Evolutionary conservation across 1,140 invertebrate genomes (phyloP).

Genomic region (Daktulosphaira vitifoliae): DNA sequence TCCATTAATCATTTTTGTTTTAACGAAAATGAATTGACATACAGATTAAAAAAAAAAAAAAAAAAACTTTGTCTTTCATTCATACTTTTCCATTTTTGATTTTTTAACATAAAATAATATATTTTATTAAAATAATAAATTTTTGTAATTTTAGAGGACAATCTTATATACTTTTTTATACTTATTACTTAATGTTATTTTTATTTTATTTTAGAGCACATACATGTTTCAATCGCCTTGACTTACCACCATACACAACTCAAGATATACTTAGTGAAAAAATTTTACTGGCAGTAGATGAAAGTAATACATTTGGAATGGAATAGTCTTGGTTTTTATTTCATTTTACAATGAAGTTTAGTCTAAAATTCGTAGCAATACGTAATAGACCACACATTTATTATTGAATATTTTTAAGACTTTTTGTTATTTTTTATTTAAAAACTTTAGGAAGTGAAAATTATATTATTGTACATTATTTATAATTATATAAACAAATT

Average conservation of each 20-base stretch:
- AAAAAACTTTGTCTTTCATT: no score
- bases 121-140: no score
- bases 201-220: conserved; percentile 62
- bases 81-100: no score
- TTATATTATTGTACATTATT: conserved; percentile 33
- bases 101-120: no score
- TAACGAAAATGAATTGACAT: no score
- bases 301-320: conserved; percentile 95
- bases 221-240: conserved; percentile 95
- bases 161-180: no score
- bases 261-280: conserved; percentile 90
- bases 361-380: conserved; percentile 16
- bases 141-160: no score
- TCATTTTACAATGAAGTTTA: conserved; percentile 9
- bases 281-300: conserved; percentile 86
- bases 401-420: conserved; percentile 32
- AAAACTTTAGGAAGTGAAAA: conserved; percentile 20
- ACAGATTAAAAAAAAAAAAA: no score
- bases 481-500: conserved; percentile 31
- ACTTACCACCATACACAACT: conserved; percentile 90
- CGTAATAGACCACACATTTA: conserved; percentile 27
- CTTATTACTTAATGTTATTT: conserved; percentile 35
- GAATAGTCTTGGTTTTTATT: conserved; percentile 53
- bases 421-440: conserved; percentile 33
- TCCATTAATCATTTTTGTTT: no score